Base-by-base conservation (phyloP, 2,888 invertebrate species). In the Trypoxylon attenuatum region DNA sequence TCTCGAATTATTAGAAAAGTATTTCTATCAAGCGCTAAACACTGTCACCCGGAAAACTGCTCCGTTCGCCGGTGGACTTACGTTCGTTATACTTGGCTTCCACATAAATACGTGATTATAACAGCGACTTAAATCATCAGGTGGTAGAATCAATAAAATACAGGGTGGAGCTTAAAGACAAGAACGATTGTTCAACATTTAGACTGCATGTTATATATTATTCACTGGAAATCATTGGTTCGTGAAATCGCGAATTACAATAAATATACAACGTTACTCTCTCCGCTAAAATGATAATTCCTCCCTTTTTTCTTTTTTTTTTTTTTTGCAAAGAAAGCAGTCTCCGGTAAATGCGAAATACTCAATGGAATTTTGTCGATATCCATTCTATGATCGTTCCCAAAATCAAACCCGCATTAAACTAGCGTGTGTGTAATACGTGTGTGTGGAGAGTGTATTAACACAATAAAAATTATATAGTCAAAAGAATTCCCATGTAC, bases 271-370 rank as follows among this genome's bases (percentile, higher is more conserved):
- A 55, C 50, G 43, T 4, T 45, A 51, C 58, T 51, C 56, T 39
- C 45, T 39, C 29, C 41, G 42, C 51, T 51, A 59, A 60, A n/a
- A n/a, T n/a, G n/a, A n/a, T n/a, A n/a, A n/a, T n/a, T n/a, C n/a
- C n/a, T n/a, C n/a, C n/a, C n/a, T n/a, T n/a, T n/a, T n/a, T n/a
- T n/a, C n/a, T n/a, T 46, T 57, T 59, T 56, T 19, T 49, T 39
- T 38, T 55, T 38, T 52, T 42, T 15, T 21, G 45, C 8, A 33
- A 46, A 52, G 18, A 43, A 33, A 55, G 10, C 15, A 46, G 15
- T 50, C 38, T 25, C n/a, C n/a, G 46, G 53, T 59, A 65, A 55
- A 66, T 73, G 56, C 63, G 55, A 54, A 33, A 54, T n/a, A n/a
- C n/a, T 57, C 42, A 52, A 19, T 58, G 52, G 38, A 38, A 57